phyloP scores from a whole-genome alignment of 2,797 vertebrate species.

The Bucorvus abyssinicus region DNA sequence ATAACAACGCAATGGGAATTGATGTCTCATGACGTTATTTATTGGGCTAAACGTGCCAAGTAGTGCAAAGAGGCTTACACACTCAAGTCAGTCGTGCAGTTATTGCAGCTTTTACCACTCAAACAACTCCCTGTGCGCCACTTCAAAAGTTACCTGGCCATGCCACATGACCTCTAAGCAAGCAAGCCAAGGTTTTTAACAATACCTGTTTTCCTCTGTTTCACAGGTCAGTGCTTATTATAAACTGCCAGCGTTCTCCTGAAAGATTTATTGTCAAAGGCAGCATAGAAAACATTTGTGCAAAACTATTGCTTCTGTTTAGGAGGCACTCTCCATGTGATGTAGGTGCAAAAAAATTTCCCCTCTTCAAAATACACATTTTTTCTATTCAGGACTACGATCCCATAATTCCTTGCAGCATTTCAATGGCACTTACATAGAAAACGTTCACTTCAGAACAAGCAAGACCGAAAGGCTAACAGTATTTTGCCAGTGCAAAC shows the following conservation, averaged over 20 bases:
- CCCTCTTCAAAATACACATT: background rate
- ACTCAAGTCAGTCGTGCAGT: background rate
- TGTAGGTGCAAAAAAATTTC: background rate
- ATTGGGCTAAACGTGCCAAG: background rate
- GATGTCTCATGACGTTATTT: background rate
- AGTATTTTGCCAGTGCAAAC: slow-evolving; percentile 47
- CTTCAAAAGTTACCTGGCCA: slow-evolving; percentile 38
- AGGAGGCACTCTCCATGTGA: background rate
- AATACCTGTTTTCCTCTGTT: slow-evolving; percentile 23
- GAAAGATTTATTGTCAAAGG: slow-evolving; percentile 13
- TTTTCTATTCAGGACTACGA: background rate
- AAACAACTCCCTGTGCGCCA: background rate
- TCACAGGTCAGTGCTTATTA: slow-evolving; percentile 25
- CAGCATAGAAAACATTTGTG: background rate
- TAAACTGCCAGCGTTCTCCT: background rate
- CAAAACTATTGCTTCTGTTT: slow-evolving; percentile 5
- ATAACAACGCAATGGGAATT: background rate
- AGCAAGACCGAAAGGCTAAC: slow-evolving; percentile 13
- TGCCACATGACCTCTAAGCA: background rate
- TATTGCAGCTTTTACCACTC: background rate
- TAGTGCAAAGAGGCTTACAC: slow-evolving; percentile 13
- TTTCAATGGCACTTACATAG: slow-evolving; percentile 6
- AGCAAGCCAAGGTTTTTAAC: slow-evolving; percentile 22
- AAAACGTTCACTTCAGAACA: background rate
- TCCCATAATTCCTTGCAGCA: background rate